Base-by-base conservation (phyloP, 2,888 invertebrate genomes). In the Eulithis testata region DNA sequence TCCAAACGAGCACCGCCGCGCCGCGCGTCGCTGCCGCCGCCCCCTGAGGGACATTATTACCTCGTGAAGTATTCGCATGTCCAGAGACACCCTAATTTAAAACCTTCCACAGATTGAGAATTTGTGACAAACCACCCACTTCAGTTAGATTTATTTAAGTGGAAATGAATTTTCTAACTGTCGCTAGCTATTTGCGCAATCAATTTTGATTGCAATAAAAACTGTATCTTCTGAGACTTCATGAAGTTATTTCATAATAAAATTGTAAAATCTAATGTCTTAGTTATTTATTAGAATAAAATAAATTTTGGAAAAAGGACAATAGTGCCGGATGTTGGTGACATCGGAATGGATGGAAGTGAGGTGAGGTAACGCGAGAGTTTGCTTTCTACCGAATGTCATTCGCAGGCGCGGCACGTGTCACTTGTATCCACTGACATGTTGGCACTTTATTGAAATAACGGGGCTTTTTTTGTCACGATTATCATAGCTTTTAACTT, bases 361-460 rank as follows among this genome's bases (percentile, higher is more conserved):
- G 66, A 74, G 66, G 67, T 73, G 67, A 72, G 75, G 75, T 71
- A 70, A 71, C 75, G 79, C 80, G 87, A 87, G 85, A 89, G 86
- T 85, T 88, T 85, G 86, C 90, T 90, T 90, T 90, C 89, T 88
- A 89, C 76, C 73, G 70, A 78, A 75, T 84, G 83, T 82, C 84
- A 85, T 89, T 88, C 73, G 79, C 82, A 91, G 82, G 86, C 90
- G 79, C 70, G 83, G 82, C 90, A 90, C 91, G 90, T 84, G 82
- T 79, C 73, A 68, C 75, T 79, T 80, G 77, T 75, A 74, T 76
- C 80, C 78, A 68, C 43, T 49, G 60, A 62, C 51, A 65, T 56
- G 60, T 58, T 64, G 73, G 70, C 68, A 59, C 55, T 74, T 68
- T 70, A 77, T 81, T 77, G 76, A 79, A 79, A 77, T 87, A 89